Evolutionary conservation across 1,140 invertebrate species (phyloP).

Genomic region (Scylla paramamosain): DNA sequence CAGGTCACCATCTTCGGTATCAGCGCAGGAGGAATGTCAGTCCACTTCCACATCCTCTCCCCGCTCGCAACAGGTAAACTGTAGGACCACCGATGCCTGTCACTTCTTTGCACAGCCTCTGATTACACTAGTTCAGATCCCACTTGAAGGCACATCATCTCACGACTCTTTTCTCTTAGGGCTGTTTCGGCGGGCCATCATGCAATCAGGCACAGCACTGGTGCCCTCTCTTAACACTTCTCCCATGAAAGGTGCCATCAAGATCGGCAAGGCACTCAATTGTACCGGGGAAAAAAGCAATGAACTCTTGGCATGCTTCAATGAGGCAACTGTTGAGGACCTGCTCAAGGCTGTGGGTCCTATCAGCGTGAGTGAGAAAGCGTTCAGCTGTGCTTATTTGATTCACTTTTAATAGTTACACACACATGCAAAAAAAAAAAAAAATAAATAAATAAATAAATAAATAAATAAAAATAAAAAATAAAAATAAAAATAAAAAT

Average conservation of each 20-base stretch:
- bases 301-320: neutral
- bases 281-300: neutral
- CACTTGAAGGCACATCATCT: neutral
- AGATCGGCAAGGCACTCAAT: neutral
- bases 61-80: slow-evolving; percentile 78
- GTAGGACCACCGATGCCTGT: neutral
- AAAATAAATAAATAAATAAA: neutral
- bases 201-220: slow-evolving; percentile 44
- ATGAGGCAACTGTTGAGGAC: neutral
- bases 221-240: neutral
- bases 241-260: neutral
- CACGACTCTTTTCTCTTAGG: neutral
- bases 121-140: neutral
- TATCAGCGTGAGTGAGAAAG: neutral
- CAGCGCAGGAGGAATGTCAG: slow-evolving; percentile 62
- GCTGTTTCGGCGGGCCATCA: slow-evolving; percentile 49
- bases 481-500: neutral
- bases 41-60: slow-evolving; percentile 81
- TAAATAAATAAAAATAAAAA: neutral
- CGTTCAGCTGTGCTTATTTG: too few relatives aligned
- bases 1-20: slow-evolving; percentile 71
- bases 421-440: too few relatives aligned
- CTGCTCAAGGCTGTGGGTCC: neutral
- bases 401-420: too few relatives aligned
- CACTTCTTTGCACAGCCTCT: neutral